Base-by-base conservation (phyloP, 2,113 vertebrate genomes). In the Sterrhoptilus dennistouni region DNA sequence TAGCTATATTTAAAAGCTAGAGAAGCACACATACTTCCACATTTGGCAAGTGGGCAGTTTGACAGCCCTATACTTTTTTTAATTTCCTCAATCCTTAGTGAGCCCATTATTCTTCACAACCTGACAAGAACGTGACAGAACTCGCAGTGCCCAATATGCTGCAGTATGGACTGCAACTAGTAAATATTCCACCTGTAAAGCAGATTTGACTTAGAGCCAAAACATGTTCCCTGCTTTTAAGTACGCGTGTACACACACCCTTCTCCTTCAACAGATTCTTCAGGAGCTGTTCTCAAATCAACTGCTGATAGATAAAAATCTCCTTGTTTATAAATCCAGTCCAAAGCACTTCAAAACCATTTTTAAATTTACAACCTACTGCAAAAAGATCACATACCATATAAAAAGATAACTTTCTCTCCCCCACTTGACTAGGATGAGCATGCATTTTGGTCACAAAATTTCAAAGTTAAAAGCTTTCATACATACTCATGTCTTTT, bases 181-280 rank as follows among this genome's bases (percentile, higher is more conserved):
- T 25, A 77, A 63, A 90, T 29, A 75, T 6, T 45, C 14, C 50
- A 93, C 76, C 36, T 68, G 47, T 71, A 71, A 65, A 78, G 28
- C 0, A 91, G 12, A 65, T 65, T 27, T 61, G 35, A 63, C 20
- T 81, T 65, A 22, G 1, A 66, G n/a, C 13, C 6, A 56, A 83
- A 91, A 49, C 24, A 40, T 5, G 6, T n/a, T 69, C 36, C 31
- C 20, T 38, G 12, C 38, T 45, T 23, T 11, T 52, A 65, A 56
- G 6, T 11, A 7, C 27, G 56, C 0, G 0, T 28, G 5, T 53
- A 66, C 10, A 19, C 19, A 38, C 14, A 35, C 17, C 12, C 15
- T 61, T 40, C 28, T 82, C 28, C 56, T 56, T 84, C 52, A 81
- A 87, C 22, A 83, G 45, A 80, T 53, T 68, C 36, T 74, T 69